phyloP scores from a whole-genome alignment of 1,140 invertebrate genomes.

The Atta colombica region DNA sequence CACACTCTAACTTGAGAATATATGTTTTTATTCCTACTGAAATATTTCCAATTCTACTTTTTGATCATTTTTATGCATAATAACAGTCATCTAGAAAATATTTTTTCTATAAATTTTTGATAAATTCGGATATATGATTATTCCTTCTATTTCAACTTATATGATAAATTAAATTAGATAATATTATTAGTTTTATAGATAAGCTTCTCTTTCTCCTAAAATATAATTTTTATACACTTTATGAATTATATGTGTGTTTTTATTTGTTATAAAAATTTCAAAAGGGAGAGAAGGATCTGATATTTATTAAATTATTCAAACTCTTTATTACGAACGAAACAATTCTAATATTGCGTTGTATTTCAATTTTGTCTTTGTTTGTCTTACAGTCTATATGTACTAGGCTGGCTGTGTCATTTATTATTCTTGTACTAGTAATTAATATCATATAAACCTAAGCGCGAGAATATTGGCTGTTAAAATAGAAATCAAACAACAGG shows the following conservation, averaged over 20 bases:
- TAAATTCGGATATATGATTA: not conserved
- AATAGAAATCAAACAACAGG: slow-evolving; percentile 54
- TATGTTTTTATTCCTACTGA: not conserved
- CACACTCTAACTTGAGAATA: slow-evolving; percentile 16
- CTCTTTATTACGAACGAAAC: not conserved
- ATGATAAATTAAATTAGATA: not conserved
- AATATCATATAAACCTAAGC: slow-evolving; percentile 32
- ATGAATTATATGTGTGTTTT: not conserved
- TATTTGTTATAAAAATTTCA: slow-evolving; percentile 5
- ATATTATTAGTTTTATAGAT: not conserved
- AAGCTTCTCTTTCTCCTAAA: not conserved
- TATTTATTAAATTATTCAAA: slow-evolving; percentile 9
- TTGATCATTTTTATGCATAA: not conserved
- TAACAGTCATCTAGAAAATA: not conserved
- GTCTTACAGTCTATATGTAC: slow-evolving; percentile 61
- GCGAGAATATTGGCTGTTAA: slow-evolving; percentile 51
- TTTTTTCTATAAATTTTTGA: not conserved
- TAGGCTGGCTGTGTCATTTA: slow-evolving; percentile 49
- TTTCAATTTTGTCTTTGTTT: slow-evolving; percentile 55
- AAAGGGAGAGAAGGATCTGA: not conserved
- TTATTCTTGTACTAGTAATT: slow-evolving; percentile 60
- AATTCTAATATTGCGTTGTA: slow-evolving; percentile 8
- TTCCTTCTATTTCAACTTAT: not conserved
- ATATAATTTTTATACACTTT: not conserved
- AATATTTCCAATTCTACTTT: slow-evolving; percentile 2